Evolutionary conservation across 2,113 vertebrate genomes (phyloP), one percentile per base, ranked within the genome.

Genomic region (Tor tambroides): DNA sequence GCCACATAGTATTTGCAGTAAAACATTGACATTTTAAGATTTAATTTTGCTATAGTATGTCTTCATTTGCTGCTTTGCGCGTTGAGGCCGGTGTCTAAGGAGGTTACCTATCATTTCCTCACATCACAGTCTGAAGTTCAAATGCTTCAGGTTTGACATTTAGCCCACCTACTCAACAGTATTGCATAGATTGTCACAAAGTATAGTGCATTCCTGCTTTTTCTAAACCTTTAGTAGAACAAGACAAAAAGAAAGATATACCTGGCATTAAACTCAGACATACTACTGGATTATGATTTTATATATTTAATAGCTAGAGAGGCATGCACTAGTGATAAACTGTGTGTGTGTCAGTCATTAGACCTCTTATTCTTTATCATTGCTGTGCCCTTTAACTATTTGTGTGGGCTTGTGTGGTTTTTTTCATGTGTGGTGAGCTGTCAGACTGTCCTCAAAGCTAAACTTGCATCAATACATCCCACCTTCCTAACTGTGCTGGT

Each of bases 381-480:
- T 51, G 35, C 19, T 77, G 12, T 85, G 88, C 67, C 75, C 83
- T 87, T 87, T 80, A 77, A 51, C 74, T 67, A 38, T 49, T 78
- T 75, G 80, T 83, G 85, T 80, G 85, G 76, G 69, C 32, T 80
- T 79, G 63, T 82, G 79, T 89, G 89, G 11, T 46, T 46, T 74
- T 17, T 89, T 89, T 85, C 65, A 79, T 83, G 80, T 83, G 51
- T 67, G 83, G 26, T 86, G 80, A 49, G 72, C 23, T 69, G 65
- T 41, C 12, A 61, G 78, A 74, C 30, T 74, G 65, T 81, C 80
- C 72, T 75, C 10, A 46, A 41, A 76, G 46, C 63, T 30, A 9
- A 35, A 46, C 26, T 23, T n/a, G 21, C 83, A 51, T 51, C 41
- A 56, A 11, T 35, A 79, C 65, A 65, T 56, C 26, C 21, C 35